Evolutionary conservation across 2,888 invertebrate genomes (phyloP).

Genomic region (Oeneis ivallda): DNA sequence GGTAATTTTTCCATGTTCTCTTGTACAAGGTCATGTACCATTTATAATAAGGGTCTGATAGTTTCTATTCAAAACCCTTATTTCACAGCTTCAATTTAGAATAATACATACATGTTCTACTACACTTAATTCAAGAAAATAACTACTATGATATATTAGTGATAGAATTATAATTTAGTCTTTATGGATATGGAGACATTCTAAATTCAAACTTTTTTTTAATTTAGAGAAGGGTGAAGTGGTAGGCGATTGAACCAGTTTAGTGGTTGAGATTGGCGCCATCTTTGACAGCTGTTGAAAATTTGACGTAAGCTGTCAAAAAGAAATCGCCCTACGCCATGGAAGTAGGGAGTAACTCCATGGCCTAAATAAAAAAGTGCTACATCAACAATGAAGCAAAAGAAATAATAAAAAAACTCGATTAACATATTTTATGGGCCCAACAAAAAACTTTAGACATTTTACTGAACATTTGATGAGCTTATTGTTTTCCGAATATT

Average conservation of each 20-base stretch:
- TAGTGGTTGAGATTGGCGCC: not conserved
- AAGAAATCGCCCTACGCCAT: too few relatives aligned
- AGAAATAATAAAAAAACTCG: too few relatives aligned
- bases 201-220: constrained; percentile 15
- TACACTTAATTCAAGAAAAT: constrained; percentile 4
- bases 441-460: too few relatives aligned
- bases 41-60: too few relatives aligned
- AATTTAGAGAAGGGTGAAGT: constrained; percentile 28
- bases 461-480: not conserved
- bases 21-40: too few relatives aligned
- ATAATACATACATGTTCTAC: not conserved
- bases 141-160: constrained; percentile 24
- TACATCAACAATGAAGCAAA: too few relatives aligned
- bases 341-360: too few relatives aligned
- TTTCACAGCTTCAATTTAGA: not conserved
- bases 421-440: too few relatives aligned
- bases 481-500: constrained; percentile 1
- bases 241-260: constrained; percentile 7
- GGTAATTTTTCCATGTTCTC: too few relatives aligned
- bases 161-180: constrained; percentile 19
- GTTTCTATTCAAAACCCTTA: too few relatives aligned
- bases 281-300: not conserved
- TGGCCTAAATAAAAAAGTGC: too few relatives aligned
- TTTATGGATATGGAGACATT: constrained; percentile 28
- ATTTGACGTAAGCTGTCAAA: not conserved